Evolutionary conservation across 2,113 vertebrate species (phyloP), one percentile per base, ranked within the genome.

Genomic region (Butorides virescens): DNA sequence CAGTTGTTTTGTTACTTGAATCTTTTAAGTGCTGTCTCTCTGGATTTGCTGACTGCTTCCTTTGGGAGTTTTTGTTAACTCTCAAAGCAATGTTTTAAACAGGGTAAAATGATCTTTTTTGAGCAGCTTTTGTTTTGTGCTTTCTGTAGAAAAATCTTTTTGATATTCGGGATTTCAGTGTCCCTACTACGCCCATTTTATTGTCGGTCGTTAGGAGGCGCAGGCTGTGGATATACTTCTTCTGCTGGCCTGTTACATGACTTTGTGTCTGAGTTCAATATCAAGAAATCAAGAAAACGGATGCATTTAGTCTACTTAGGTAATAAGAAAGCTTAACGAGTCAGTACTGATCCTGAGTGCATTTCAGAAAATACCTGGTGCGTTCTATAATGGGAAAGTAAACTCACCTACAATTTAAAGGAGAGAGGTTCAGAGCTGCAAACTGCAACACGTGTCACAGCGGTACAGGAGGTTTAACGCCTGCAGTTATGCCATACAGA

Each of bases 31-130:
- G 78, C 36, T 4, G 9, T 78, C 80, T 90, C 49, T 65, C 52
- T 68, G 71, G 75, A 90, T 76, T 88, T 89, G 55, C 59, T 65
- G 86, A 67, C 83, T 90, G 22, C 44, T 87, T 90, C 88, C 68
- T 87, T 67, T 30, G 74, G 76, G 73, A 85, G 34, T 16, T 83
- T 59, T 91, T 90, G 66, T 95, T 67, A 83, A 56, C 42, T 55
- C 46, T 73, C 85, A 71, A 29, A 90, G 44, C 30, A 71, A 36
- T 9, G 4, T 39, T 75, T 70, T 70, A 79, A 94, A 62, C 3
- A 19, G 15, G 42, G n/a, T 14, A 63, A 79, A 84, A 82, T 11
- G 1, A 27, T 39, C 46, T 34, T 55, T 55, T 84, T 59, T 63
- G 42, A 91, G 71, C 32, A 73, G 55, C 44, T 49, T 44, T 79